phyloP scores from a whole-genome alignment of 2,113 vertebrate species.

The Rhinoptilus africanus region DNA sequence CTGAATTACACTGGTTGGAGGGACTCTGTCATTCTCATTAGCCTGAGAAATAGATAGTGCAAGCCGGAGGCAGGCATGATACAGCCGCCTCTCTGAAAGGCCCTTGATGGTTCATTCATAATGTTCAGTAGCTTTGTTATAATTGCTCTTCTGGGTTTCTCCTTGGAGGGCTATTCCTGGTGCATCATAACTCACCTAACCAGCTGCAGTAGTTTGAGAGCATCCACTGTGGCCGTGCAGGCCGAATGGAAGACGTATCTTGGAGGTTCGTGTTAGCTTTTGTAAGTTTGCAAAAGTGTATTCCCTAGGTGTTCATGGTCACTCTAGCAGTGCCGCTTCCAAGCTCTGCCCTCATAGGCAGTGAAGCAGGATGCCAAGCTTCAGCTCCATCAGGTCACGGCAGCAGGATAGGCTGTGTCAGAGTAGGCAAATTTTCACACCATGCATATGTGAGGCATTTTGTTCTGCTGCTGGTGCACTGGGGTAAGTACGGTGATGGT shows the following conservation, averaged over 20 bases:
- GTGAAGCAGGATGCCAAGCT: background rate
- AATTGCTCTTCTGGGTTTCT: background rate
- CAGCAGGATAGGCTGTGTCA: rapidly evolving
- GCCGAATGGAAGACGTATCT: rapidly evolving
- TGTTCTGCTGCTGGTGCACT: background rate
- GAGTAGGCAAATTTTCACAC: background rate
- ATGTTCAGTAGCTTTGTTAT: background rate
- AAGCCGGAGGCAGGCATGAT: background rate
- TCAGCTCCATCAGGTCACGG: rapidly evolving
- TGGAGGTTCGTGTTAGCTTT: background rate
- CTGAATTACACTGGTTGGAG: background rate
- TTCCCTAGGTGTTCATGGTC: background rate
- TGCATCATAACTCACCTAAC: background rate
- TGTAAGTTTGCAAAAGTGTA: background rate
- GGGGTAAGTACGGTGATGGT: background rate
- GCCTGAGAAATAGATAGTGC: background rate
- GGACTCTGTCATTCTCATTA: background rate
- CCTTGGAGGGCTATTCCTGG: background rate
- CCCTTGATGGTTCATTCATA: background rate
- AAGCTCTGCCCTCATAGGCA: background rate
- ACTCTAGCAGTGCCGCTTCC: background rate
- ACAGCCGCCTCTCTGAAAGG: background rate
- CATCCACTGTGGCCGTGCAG: background rate
- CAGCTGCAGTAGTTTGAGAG: background rate
- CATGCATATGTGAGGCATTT: rapidly evolving